Evolutionary conservation across 2,888 invertebrate species (phyloP), one percentile per base, ranked within the genome.

Genomic region (Pachydiplax longipennis): DNA sequence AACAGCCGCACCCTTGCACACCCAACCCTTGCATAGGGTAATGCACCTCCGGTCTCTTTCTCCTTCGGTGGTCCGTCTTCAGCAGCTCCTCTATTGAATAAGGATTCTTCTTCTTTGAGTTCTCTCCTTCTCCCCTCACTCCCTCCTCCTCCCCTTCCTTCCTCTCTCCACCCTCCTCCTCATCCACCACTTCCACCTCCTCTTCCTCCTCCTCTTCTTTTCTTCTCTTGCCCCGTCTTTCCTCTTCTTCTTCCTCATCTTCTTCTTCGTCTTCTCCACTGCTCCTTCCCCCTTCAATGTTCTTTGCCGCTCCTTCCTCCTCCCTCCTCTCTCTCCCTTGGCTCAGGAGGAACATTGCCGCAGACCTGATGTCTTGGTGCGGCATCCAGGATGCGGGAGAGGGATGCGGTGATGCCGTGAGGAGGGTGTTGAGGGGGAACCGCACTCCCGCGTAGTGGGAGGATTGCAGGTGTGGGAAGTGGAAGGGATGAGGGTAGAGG

Each of bases 31-130:
- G 87, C 10, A 87, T 37, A 12, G 87, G 37, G 22, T 87, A 87
- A n/a, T 58, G 61, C 31, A 87, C 35, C 87, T 61, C 87, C 22
- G 87, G 87, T 48, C 87, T 35, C 40, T 65, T 58, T 65, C 61
- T 87, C 87, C 87, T 61, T 37, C 65, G 61, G n/a, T 87, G 87
- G 37, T 87, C 87, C 61, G 87, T 97, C 93, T 98, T 98, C 48
- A 98, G 93, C 13, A 98, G 93, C 93, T 98, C 98, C 92, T 98
- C 98, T 93, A 98, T 98, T 1, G 98, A 98, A 93, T 98, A 98
- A 0, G 98, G 97, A 93, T 97, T 98, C 91, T 96, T 96, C 93
- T 97, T 97, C 92, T 95, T 91, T 18, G 91, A 65, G 81, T 91
- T 91, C 18, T 91, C 90, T 53, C 91, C 90, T 8, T 37, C n/a